Evolutionary conservation across 1,140 invertebrate genomes (phyloP).

Genomic region (Diorhabda sublineata): DNA sequence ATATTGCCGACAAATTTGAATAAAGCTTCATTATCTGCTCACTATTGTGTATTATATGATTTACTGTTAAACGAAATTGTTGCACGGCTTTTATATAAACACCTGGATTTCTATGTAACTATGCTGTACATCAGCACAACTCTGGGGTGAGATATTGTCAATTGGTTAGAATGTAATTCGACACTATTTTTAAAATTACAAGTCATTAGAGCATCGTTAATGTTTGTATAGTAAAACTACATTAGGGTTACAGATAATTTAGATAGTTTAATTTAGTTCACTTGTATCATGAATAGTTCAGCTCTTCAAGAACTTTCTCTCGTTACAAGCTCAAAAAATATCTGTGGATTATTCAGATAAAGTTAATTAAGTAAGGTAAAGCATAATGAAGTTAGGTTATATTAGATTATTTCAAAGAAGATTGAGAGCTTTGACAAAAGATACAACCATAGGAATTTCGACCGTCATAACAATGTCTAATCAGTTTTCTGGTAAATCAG

Average conservation of each 20-base stretch:
- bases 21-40: conserved; percentile 13
- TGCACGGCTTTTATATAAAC: conserved; percentile 14
- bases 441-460: too few relatives aligned
- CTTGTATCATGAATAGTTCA: too few relatives aligned
- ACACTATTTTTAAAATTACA: neutral
- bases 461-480: too few relatives aligned
- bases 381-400: too few relatives aligned
- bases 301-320: too few relatives aligned
- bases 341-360: too few relatives aligned
- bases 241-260: neutral
- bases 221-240: neutral
- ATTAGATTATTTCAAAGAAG: too few relatives aligned
- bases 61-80: conserved; percentile 7
- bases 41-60: conserved; percentile 14
- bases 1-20: conserved; percentile 20
- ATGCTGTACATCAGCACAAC: neutral
- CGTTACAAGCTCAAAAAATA: too few relatives aligned
- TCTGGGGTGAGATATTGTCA: neutral
- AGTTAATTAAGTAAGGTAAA: too few relatives aligned
- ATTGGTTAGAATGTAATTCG: neutral
- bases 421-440: too few relatives aligned
- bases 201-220: neutral
- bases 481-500: too few relatives aligned
- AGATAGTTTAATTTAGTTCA: neutral
- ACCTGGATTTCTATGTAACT: conserved; percentile 10